Evolutionary conservation across 1,140 invertebrate species (phyloP).

Genomic region (Homalodisca vitripennis): DNA sequence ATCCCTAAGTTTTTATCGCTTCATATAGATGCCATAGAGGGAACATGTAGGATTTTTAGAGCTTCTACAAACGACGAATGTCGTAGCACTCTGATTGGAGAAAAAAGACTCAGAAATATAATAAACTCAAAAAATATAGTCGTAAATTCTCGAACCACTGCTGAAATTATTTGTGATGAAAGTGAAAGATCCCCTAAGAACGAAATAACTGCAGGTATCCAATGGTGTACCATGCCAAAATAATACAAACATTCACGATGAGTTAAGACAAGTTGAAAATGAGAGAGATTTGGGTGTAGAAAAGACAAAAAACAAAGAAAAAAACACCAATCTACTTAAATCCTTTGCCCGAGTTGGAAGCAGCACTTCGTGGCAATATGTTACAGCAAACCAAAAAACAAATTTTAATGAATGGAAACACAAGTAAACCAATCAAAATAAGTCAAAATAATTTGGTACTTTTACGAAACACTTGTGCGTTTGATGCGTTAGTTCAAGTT

Average conservation of each 20-base stretch:
- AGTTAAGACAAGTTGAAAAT: not conserved
- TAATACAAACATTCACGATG: not conserved
- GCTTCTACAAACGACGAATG: too few species aligned
- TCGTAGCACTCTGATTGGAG: not conserved
- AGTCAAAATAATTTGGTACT: too few species aligned
- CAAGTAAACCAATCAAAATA: too few species aligned
- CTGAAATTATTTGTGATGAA: not conserved
- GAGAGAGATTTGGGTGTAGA: not conserved
- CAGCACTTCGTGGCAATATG: too few species aligned
- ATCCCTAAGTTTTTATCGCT: too few species aligned
- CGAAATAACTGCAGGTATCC: not conserved
- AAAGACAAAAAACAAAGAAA: not conserved
- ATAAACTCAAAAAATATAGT: not conserved
- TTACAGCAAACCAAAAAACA: too few species aligned
- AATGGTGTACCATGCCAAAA: not conserved
- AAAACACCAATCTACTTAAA: not conserved
- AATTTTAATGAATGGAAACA: too few species aligned
- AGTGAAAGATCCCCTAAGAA: not conserved
- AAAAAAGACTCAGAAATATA: not conserved
- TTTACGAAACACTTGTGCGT: too few species aligned
- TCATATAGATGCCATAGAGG: too few species aligned
- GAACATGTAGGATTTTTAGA: too few species aligned
- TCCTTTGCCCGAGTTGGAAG: not conserved
- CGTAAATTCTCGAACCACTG: not conserved
- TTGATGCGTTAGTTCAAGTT: too few species aligned